Percentiles rank a stretch among this genome's conserved stretches.
phyloP scores from a whole-genome alignment of 1,140 invertebrate genomes.

The Polypedilum vanderplanki region DNA sequence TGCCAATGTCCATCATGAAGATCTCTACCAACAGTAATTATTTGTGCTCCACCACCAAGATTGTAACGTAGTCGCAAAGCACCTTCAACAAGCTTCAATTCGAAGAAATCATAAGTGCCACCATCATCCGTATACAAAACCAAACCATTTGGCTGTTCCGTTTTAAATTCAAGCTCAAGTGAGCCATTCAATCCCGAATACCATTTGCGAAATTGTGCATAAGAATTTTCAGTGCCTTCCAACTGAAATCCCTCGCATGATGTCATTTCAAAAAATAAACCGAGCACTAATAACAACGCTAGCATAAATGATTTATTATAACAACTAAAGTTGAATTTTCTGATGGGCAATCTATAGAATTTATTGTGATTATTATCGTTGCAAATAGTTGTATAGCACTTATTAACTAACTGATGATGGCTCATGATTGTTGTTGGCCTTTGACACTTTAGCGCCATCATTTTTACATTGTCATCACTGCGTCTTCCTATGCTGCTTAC shows the following conservation, averaged over 20 bases:
- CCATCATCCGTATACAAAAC: conserved; percentile 91
- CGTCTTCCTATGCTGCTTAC: background rate
- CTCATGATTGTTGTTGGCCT: background rate
- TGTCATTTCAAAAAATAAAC: conserved; percentile 12
- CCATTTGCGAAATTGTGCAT: conserved; percentile 87
- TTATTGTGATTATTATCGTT: conserved; percentile 9
- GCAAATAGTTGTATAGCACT: background rate
- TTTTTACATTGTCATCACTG: background rate
- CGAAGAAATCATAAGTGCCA: conserved; percentile 90
- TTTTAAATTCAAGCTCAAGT: conserved; percentile 89
- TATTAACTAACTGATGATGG: background rate
- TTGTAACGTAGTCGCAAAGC: conserved; percentile 80
- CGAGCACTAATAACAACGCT: conserved; percentile 22
- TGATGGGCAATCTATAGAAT: conserved; percentile 2
- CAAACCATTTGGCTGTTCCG: conserved; percentile 79
- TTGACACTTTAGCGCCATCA: background rate
- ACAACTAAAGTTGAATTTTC: conserved; percentile 24
- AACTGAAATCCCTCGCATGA: conserved; percentile 55
- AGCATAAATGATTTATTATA: conserved; percentile 24
- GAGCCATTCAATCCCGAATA: conserved; percentile 76
- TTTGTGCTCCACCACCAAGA: conserved; percentile 76
- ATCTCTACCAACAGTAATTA: conserved; percentile 76
- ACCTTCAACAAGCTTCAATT: conserved; percentile 87
- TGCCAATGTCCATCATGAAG: conserved; percentile 87
- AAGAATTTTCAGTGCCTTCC: conserved; percentile 78